Percentiles rank a stretch among this genome's conserved stretches.
Conservation (phyloP, 2,797 vertebrate species). For the Paguma larvata region DNA sequence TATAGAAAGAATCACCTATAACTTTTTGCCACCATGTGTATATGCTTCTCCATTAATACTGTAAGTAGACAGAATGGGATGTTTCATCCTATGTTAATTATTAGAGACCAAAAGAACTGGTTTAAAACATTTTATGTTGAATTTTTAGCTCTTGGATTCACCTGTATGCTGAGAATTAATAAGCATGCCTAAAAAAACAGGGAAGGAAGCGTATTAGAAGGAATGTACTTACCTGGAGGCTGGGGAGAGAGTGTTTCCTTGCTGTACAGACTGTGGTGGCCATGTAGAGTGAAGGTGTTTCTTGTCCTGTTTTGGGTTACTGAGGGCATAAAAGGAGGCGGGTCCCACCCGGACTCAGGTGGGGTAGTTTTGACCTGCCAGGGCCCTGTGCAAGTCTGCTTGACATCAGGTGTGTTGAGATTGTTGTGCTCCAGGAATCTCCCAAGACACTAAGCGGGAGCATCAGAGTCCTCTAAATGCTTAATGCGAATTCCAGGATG, state of each 20-base stretch:
- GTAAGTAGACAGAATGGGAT: neutral
- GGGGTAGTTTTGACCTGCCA: neutral
- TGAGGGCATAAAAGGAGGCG: neutral
- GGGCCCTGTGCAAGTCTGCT: neutral
- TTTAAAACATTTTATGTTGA: neutral
- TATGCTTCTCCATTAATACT: neutral
- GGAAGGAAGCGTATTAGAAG: neutral
- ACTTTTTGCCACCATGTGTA: neutral
- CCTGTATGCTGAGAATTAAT: neutral
- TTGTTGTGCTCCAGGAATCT: neutral
- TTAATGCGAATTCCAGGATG: neutral
- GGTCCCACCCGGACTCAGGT: neutral
- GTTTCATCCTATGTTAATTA: neutral
- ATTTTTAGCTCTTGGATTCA: conserved; percentile 21
- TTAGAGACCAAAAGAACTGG: conserved; percentile 15
- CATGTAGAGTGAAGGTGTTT: neutral
- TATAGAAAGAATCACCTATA: neutral
- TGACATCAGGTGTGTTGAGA: neutral
- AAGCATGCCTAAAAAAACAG: neutral
- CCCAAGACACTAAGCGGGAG: neutral
- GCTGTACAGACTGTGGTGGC: neutral
- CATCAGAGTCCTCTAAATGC: neutral
- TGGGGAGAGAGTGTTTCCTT: neutral
- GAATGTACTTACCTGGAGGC: neutral
- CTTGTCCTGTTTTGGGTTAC: neutral